Conservation (phyloP, 2,888 invertebrate genomes). For the Euphydryas editha region DNA sequence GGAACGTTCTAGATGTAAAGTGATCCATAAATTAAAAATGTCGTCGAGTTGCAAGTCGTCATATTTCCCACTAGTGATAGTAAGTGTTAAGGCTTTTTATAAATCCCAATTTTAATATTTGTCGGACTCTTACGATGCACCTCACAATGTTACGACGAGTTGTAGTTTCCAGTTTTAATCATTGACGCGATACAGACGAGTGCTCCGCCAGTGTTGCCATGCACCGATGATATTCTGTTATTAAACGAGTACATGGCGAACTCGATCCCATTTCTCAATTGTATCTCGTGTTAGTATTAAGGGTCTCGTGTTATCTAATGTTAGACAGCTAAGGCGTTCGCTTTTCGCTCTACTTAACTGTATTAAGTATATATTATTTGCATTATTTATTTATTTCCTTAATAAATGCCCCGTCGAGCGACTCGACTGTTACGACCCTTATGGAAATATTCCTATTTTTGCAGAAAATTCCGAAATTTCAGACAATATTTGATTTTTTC, state of each 20-base stretch:
- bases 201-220: constrained; percentile 36
- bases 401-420: constrained; percentile 17
- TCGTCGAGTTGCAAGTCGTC: constrained; percentile 35
- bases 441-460: no score
- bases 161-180: constrained; percentile 55
- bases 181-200: constrained; percentile 42
- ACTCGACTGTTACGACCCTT: not conserved
- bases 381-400: constrained; percentile 46
- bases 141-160: constrained; percentile 57
- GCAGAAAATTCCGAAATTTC: no score
- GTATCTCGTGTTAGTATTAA: constrained; percentile 74
- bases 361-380: constrained; percentile 55
- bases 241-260: constrained; percentile 11
- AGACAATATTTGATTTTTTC: no score
- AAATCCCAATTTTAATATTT: constrained; percentile 51
- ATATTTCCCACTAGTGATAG: constrained; percentile 46
- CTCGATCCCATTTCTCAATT: constrained; percentile 44
- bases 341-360: constrained; percentile 61
- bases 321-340: constrained; percentile 76
- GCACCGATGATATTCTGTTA: not conserved
- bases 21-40: not conserved
- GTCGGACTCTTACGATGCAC: constrained; percentile 45
- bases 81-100: constrained; percentile 56
- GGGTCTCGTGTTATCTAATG: constrained; percentile 80
- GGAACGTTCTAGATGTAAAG: not conserved